phyloP scores from a whole-genome alignment of 2,888 invertebrate genomes.

The Steromphala cineraria region DNA sequence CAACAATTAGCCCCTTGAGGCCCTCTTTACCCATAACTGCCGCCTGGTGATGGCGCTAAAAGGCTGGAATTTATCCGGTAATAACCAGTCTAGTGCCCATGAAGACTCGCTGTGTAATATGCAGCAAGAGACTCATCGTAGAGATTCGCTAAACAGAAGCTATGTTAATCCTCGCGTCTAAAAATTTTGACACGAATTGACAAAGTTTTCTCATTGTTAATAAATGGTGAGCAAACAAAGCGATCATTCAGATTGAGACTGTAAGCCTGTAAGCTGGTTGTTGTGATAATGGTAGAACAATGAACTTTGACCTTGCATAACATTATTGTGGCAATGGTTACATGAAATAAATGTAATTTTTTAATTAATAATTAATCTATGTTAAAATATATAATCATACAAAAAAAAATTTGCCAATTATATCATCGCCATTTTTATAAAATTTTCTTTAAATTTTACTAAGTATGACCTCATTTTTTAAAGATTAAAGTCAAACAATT shows the following conservation, averaged over 20 bases:
- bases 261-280: too few relatives aligned
- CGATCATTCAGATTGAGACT: not conserved
- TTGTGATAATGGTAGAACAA: too few relatives aligned
- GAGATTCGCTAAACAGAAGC: not conserved
- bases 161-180: not conserved
- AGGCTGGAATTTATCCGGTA: not conserved
- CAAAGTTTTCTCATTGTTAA: not conserved
- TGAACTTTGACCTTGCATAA: too few relatives aligned
- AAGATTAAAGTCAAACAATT: too few relatives aligned
- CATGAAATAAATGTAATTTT: too few relatives aligned
- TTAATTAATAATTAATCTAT: too few relatives aligned
- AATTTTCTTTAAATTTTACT: too few relatives aligned
- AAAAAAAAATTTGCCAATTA: too few relatives aligned
- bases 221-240: not conserved
- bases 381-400: too few relatives aligned
- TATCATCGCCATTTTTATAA: too few relatives aligned
- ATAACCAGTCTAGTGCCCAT: not conserved
- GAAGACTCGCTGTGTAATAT: not conserved
- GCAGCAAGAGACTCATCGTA: not conserved
- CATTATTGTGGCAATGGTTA: too few relatives aligned
- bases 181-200: not conserved
- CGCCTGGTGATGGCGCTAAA: not conserved
- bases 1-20: slow-evolving; percentile 1
- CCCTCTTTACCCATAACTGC: not conserved
- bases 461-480: too few relatives aligned